These are phyloP conservation scores for Linnaemya tessellans DNA, from an alignment of 2,888 invertebrate species.

Conservation along the genomic window DNA sequence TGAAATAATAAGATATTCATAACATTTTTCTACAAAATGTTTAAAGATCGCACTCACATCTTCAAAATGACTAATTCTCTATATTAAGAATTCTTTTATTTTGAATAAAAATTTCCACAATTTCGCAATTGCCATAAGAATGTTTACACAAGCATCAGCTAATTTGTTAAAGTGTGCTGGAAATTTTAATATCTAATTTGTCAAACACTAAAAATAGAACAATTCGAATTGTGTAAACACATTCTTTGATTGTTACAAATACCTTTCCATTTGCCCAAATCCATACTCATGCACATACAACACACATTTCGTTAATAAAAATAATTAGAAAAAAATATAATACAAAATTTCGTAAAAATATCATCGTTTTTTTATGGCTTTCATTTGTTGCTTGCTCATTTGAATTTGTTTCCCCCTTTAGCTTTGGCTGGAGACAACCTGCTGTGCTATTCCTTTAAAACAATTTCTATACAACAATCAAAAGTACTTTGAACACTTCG, in stretches of 20 bases:
- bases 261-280: slow-evolving; percentile 19
- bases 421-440: slow-evolving; percentile 77
- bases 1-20: neutral
- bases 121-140: neutral
- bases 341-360: slow-evolving; percentile 14
- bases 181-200: slow-evolving; percentile 16
- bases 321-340: neutral
- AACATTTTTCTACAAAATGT: too few species aligned
- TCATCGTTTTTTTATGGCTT: slow-evolving; percentile 18
- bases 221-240: neutral
- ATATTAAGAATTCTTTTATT: too few species aligned
- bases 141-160: neutral
- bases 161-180: neutral
- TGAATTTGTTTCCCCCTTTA: slow-evolving; percentile 27
- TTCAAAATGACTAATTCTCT: too few species aligned
- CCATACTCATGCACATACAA: neutral
- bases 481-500: slow-evolving; percentile 42
- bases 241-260: neutral
- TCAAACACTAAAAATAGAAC: slow-evolving; percentile 36
- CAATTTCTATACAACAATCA: slow-evolving; percentile 45
- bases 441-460: slow-evolving; percentile 76
- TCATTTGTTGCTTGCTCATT: slow-evolving; percentile 41
- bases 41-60: too few species aligned
- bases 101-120: neutral
- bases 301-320: neutral